phyloP scores from a whole-genome alignment of 2,113 vertebrate genomes.

The Xyliphius kryptos region DNA sequence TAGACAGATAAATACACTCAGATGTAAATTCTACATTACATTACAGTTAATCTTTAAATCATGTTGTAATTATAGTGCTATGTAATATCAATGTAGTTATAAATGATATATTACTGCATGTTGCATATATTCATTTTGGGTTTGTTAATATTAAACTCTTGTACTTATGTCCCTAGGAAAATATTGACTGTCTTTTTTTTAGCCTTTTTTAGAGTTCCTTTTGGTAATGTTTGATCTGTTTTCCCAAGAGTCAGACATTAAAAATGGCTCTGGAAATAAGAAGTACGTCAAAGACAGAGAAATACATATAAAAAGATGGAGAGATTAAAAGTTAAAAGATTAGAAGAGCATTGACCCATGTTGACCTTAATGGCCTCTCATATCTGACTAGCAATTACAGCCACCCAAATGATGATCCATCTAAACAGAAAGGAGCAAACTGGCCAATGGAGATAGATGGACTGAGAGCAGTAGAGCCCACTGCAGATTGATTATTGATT shows the following conservation, averaged over 20 bases:
- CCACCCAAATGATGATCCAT: conserved; percentile 75
- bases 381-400: conserved; percentile 71
- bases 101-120: no score
- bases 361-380: conserved; percentile 62
- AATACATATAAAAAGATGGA: conserved; percentile 37
- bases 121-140: no score
- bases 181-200: no score
- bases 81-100: no score
- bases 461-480: conserved; percentile 47
- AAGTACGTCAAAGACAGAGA: conserved; percentile 59
- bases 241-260: conserved; percentile 44
- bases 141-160: no score
- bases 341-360: conserved; percentile 44
- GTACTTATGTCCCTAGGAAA: no score
- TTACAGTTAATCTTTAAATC: no score
- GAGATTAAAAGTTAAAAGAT: conserved; percentile 37
- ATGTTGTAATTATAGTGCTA: no score
- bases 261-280: conserved; percentile 27
- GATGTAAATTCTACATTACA: no score
- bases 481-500: conserved; percentile 78
- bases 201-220: no score
- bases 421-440: conserved; percentile 55
- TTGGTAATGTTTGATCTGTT: no score
- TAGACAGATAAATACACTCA: no score
- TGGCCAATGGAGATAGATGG: conserved; percentile 70